Conservation (phyloP, 2,797 vertebrate genomes). For the Peromyscus attwateri region DNA sequence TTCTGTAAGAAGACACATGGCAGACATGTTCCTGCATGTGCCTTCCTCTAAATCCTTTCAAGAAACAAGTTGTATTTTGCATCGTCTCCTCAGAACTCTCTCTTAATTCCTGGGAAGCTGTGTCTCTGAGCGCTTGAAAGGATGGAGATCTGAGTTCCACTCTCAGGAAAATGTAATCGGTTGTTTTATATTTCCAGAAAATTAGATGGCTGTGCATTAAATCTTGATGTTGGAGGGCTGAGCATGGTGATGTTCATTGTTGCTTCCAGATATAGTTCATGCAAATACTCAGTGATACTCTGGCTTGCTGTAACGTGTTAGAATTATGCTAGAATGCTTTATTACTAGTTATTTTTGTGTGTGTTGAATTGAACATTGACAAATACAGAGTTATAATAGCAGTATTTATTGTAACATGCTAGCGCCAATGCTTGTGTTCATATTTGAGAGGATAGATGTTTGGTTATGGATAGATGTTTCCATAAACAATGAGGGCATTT, state of each 20-base stretch:
- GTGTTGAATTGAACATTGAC: conserved; percentile 55
- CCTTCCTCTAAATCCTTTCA: conserved; percentile 31
- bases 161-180: conserved; percentile 65
- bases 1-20: background rate
- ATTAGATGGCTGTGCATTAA: conserved; percentile 61
- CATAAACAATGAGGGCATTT: conserved; percentile 26
- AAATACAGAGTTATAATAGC: conserved; percentile 69
- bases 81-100: conserved; percentile 77
- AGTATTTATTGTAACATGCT: conserved; percentile 28
- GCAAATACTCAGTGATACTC: background rate
- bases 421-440: background rate
- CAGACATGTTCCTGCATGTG: background rate
- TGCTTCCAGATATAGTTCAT: background rate
- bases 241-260: background rate
- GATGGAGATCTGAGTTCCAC: conserved; percentile 69
- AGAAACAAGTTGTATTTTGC: conserved; percentile 67
- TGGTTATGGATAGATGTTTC: conserved; percentile 21
- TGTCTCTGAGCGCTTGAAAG: conserved; percentile 67
- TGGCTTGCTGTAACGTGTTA: conserved; percentile 72
- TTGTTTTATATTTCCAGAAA: conserved; percentile 84
- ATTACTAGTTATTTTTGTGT: conserved; percentile 66
- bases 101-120: conserved; percentile 78
- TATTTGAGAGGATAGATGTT: conserved; percentile 2
- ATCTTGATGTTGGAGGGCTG: background rate
- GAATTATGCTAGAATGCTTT: conserved; percentile 51